Base-by-base conservation (phyloP, 2,113 vertebrate genomes). In the Apaloderma vittatum region DNA sequence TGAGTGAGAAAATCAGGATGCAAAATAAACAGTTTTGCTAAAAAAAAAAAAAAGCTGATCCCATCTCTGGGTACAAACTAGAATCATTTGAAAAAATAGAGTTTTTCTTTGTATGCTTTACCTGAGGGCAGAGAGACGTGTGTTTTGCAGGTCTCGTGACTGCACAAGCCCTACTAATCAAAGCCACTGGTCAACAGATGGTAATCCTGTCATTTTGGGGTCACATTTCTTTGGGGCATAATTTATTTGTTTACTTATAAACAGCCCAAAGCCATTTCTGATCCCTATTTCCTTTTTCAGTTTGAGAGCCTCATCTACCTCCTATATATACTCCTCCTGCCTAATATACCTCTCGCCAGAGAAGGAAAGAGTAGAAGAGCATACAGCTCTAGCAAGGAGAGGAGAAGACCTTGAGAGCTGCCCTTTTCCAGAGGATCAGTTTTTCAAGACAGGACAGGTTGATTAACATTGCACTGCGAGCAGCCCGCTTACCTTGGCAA, bases 401-500 rank as follows among this genome's bases (percentile, higher is more conserved):
- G 14, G 37, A 93, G n/a, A 85, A 49, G 9, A 71, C 32, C 48
- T 52, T 48, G 30, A 61, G 46, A 62, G 9, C 23, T 90, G 45
- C 27, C 15, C 21, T 77, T 45, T 32, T 89, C 65, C 75, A 84
- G 59, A 90, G 48, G 68, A 80, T 73, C 37, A 9, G 8, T 78
- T 77, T 57, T 88, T 48, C 59, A 71, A 68, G 61, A 63, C 63
- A 55, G 34, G 32, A 57, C 37, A 84, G n/a, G 46, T 14, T 79
- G 89, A 93, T 62, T 72, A 61, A 74, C 57, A 36, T 26, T 82
- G 54, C 43, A 34, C 14, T 63, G 37, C 67, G 51, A 93, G 18
- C 43, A 72, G 46, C 30, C 55, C 13, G 32, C 94, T 98, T 97
- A 99, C 99, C 99, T 99, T 99, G 82, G 99, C 99, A 87, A 99